A percentile compares a stretch with the other conserved stretches of the same genome.
Conservation (phyloP, 1,140 invertebrate genomes). For the Cydia splendana region DNA sequence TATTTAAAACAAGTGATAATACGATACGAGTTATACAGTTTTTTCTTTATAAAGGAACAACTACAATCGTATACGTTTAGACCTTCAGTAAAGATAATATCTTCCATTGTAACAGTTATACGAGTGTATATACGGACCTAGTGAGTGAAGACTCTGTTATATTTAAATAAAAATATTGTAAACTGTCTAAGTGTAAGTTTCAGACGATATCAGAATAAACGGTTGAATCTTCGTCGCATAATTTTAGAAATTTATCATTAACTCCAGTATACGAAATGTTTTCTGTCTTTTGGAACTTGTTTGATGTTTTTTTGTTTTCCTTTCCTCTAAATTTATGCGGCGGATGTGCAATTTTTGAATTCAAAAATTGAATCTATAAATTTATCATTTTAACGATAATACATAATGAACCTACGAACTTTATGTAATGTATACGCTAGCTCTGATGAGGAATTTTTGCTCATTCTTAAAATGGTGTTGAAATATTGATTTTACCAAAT, state of each 20-base stretch:
- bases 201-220: constrained; percentile 58
- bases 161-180: constrained; percentile 75
- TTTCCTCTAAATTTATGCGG: constrained; percentile 21
- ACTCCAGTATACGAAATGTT: constrained; percentile 29
- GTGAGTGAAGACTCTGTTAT: constrained; percentile 75
- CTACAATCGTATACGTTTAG: constrained; percentile 76
- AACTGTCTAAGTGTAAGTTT: constrained; percentile 73
- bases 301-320: constrained; percentile 3
- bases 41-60: constrained; percentile 70
- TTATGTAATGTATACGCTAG: constrained; percentile 80
- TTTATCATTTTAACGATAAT: constrained; percentile 73
- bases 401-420: constrained; percentile 63
- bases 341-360: constrained; percentile 48
- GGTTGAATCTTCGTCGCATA: constrained; percentile 40
- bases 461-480: constrained; percentile 79
- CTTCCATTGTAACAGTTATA: constrained; percentile 77
- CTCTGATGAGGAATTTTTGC: constrained; percentile 79
- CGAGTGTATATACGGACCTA: constrained; percentile 76
- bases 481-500: constrained; percentile 81
- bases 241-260: constrained; percentile 31
- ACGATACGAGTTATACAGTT: constrained; percentile 62
- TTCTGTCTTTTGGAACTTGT: neutral
- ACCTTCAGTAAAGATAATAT: constrained; percentile 61
- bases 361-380: constrained; percentile 63
- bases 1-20: constrained; percentile 70